A percentile compares a stretch with the other conserved stretches of the same genome.
Evolutionary conservation across 2,113 vertebrate genomes (phyloP).

Genomic region (Fukomys damarensis): DNA sequence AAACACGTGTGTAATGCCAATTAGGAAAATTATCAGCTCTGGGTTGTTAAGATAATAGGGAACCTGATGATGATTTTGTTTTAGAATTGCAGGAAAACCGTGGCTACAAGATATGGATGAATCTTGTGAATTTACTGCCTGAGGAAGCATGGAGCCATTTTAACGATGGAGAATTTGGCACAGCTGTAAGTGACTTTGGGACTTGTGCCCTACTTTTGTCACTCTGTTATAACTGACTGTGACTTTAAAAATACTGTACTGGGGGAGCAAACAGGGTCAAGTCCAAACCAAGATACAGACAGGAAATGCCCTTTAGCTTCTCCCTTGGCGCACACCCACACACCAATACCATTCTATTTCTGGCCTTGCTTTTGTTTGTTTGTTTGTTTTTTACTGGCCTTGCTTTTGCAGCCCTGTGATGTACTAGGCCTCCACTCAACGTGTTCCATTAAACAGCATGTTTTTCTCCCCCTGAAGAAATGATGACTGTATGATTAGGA

Average conservation of each 20-base stretch:
- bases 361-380: not conserved
- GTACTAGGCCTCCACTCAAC: not conserved
- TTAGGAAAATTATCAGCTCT: slow-evolving; percentile 75
- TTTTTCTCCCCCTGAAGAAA: not conserved
- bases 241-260: not conserved
- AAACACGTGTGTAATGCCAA: slow-evolving; percentile 76
- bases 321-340: not conserved
- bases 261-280: not conserved
- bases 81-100: slow-evolving; percentile 41
- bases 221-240: not conserved
- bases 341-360: not conserved
- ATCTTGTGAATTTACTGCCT: slow-evolving; percentile 33
- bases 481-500: not conserved
- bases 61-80: slow-evolving; percentile 67
- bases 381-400: no score
- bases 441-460: not conserved
- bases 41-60: slow-evolving; percentile 75
- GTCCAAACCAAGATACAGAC: not conserved
- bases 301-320: not conserved
- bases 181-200: not conserved
- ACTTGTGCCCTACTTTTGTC: not conserved
- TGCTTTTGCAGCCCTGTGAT: not conserved
- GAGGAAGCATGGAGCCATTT: not conserved
- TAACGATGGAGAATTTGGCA: not conserved
- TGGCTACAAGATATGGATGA: not conserved